These are phyloP conservation scores for Oryzias woworae DNA, from an alignment of 2,113 vertebrate genomes.

Conservation along the genomic window DNA sequence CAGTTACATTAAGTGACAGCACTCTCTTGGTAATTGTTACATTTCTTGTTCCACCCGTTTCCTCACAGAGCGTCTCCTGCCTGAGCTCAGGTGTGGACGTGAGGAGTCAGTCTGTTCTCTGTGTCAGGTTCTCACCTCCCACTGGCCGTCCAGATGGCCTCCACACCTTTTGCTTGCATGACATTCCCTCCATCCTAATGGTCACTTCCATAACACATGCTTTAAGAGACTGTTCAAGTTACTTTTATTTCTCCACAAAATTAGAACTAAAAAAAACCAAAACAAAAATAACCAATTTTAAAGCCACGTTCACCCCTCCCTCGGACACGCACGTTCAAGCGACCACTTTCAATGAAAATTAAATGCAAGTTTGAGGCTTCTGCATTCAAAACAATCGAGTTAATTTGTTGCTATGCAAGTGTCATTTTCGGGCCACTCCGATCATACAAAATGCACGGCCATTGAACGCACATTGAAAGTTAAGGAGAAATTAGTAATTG, in stretches of 20 bases:
- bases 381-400: too few species aligned
- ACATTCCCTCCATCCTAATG: conserved; percentile 7
- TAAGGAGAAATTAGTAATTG: too few species aligned
- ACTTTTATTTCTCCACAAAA: background rate
- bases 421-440: too few species aligned
- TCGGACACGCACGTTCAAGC: too few species aligned
- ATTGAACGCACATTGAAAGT: too few species aligned
- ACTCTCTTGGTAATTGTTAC: conserved; percentile 10
- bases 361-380: too few species aligned
- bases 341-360: too few species aligned
- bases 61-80: conserved; percentile 11
- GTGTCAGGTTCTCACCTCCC: conserved; percentile 46
- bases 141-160: conserved; percentile 64
- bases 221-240: background rate
- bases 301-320: too few species aligned
- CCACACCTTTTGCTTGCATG: conserved; percentile 31
- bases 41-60: background rate
- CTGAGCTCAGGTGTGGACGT: conserved; percentile 38
- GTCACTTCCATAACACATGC: background rate
- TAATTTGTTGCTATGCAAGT: too few species aligned
- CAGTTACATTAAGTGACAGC: conserved; percentile 7
- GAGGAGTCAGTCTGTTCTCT: conserved; percentile 54
- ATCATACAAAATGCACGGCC: too few species aligned
- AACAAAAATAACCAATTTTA: too few species aligned
- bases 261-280: too few species aligned